A percentile compares a stretch with the other conserved stretches of the same genome.
These are phyloP conservation scores for Leucoptera coffeella DNA, from an alignment of 2,888 invertebrate genomes.

Conservation along the genomic window DNA sequence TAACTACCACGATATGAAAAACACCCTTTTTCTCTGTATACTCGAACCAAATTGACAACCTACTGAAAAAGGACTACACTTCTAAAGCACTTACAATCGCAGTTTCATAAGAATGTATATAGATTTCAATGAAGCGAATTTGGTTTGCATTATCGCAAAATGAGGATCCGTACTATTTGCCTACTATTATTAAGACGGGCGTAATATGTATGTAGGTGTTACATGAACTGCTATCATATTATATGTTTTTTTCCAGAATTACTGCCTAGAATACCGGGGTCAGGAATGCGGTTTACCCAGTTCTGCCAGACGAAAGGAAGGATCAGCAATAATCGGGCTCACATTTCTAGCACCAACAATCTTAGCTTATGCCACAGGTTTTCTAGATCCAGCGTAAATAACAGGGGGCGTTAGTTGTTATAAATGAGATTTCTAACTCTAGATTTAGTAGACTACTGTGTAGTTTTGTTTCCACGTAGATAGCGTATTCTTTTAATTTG, in stretches of 20 bases:
- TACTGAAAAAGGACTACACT: too few species aligned
- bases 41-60: too few species aligned
- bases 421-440: background rate
- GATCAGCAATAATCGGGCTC: slow-evolving; percentile 15
- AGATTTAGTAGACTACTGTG: background rate
- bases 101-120: too few species aligned
- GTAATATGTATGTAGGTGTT: too few species aligned
- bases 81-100: too few species aligned
- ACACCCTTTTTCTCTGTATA: too few species aligned
- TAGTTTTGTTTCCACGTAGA: background rate
- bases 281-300: slow-evolving; percentile 24
- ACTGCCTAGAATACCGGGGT: slow-evolving; percentile 35
- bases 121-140: too few species aligned
- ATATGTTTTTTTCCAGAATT: slow-evolving; percentile 26
- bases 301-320: slow-evolving; percentile 10
- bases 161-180: too few species aligned
- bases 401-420: background rate
- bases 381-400: slow-evolving; percentile 15
- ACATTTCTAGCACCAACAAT: slow-evolving; percentile 14
- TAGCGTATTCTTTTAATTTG: background rate
- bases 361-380: slow-evolving; percentile 10
- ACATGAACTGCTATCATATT: too few species aligned
- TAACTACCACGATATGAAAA: too few species aligned
- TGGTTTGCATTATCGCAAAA: too few species aligned
- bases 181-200: too few species aligned